Evolutionary conservation across 2,797 vertebrate genomes (phyloP).

Genomic region (Petrocephalus sullivani): DNA sequence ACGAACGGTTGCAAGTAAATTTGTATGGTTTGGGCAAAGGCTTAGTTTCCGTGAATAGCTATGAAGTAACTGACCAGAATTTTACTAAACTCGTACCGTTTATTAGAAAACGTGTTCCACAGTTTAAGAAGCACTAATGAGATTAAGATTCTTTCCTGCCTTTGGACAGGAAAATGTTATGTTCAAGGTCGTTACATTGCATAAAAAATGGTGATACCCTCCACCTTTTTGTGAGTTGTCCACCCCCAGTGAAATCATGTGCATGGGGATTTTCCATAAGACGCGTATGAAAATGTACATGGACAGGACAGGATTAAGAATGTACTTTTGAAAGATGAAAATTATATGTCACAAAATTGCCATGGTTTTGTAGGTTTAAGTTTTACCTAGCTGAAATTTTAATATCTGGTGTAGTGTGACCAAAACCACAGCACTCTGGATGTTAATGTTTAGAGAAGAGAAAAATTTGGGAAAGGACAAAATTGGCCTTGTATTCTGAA

Average conservation of each 20-base stretch:
- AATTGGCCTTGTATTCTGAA: not conserved
- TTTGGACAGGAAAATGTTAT: not conserved
- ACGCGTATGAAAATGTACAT: not conserved
- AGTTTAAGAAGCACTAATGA: not conserved
- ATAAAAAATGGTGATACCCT: not conserved
- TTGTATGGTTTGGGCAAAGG: not conserved
- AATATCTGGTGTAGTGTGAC: not conserved
- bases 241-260: not conserved
- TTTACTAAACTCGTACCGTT: not conserved
- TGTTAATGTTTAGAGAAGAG: constrained; percentile 1
- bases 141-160: not conserved
- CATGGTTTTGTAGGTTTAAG: not conserved
- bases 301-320: not conserved
- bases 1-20: not conserved
- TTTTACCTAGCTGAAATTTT: not conserved
- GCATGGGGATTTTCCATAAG: not conserved
- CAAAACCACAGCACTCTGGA: not conserved
- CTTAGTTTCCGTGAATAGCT: not conserved
- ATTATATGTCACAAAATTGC: not conserved
- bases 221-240: not conserved
- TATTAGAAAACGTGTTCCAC: not conserved
- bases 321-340: not conserved
- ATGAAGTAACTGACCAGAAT: constrained; percentile 1
- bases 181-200: not conserved
- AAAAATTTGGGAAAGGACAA: not conserved